Percentiles rank a stretch among this genome's conserved stretches.
These are phyloP conservation scores for Atta colombica DNA, from an alignment of 1,140 invertebrate species.

Conservation along the genomic window DNA sequence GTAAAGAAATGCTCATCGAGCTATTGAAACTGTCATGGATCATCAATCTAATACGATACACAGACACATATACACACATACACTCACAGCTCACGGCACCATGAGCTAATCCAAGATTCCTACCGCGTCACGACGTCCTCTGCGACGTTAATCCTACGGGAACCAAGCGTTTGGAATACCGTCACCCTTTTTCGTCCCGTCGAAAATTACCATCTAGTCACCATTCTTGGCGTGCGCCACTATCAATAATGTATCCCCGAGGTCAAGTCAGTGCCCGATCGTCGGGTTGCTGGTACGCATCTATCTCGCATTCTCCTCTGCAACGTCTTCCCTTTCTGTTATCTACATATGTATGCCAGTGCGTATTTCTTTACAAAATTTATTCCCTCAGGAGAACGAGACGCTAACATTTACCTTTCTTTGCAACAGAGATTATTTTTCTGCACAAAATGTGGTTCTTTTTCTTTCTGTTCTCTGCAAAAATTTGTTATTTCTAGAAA, in stretches of 20 bases:
- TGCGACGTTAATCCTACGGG: conserved; percentile 63
- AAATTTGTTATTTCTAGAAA: not conserved
- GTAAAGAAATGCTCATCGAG: conserved; percentile 1
- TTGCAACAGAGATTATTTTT: conserved; percentile 33
- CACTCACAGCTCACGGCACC: not conserved
- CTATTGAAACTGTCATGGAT: conserved; percentile 44
- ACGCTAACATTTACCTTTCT: conserved; percentile 39
- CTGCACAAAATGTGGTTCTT: not conserved
- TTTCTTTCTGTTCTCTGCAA: not conserved
- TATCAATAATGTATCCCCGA: conserved; percentile 72
- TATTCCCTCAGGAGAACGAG: conserved; percentile 39
- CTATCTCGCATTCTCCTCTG: conserved; percentile 50
- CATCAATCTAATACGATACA: not conserved
- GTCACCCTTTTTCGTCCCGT: conserved; percentile 53
- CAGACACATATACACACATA: not conserved
- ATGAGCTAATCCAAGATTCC: conserved; percentile 66
- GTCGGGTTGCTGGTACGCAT: conserved; percentile 49
- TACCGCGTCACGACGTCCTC: conserved; percentile 58
- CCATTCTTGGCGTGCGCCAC: conserved; percentile 66
- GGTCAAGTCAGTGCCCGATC: conserved; percentile 54
- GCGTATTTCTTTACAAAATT: conserved; percentile 54
- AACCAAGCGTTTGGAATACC: conserved; percentile 60
- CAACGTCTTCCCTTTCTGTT: conserved; percentile 47
- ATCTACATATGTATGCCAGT: conserved; percentile 39
- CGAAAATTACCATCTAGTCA: conserved; percentile 76